A percentile compares a stretch with the other conserved stretches of the same genome.
phyloP scores from a whole-genome alignment of 2,888 invertebrate species.

The Globia sparganii region DNA sequence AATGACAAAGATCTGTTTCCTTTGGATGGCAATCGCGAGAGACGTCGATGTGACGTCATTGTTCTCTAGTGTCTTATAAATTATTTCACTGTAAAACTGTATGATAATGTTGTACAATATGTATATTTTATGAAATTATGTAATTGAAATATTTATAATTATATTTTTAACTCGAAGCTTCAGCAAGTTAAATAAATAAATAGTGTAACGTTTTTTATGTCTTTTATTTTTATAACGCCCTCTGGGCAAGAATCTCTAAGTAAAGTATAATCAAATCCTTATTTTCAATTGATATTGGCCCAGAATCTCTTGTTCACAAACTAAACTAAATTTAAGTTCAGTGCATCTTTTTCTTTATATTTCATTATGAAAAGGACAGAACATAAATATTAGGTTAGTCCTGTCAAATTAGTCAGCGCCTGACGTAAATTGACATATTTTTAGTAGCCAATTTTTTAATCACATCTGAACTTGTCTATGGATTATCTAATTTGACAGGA shows the following conservation, averaged over 20 bases:
- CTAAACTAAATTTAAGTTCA: too few species aligned
- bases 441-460: too few species aligned
- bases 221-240: conserved; percentile 31
- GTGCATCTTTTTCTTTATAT: too few species aligned
- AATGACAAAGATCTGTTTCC: conserved; percentile 34
- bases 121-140: conserved; percentile 74
- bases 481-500: too few species aligned
- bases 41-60: conserved; percentile 48
- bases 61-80: conserved; percentile 65
- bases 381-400: too few species aligned
- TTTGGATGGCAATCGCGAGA: conserved; percentile 55
- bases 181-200: conserved; percentile 64
- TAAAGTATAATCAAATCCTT: background rate
- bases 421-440: too few species aligned
- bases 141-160: conserved; percentile 66
- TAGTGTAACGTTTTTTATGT: conserved; percentile 51
- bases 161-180: conserved; percentile 69
- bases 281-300: background rate
- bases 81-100: conserved; percentile 58
- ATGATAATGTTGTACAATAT: conserved; percentile 69
- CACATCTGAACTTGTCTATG: too few species aligned
- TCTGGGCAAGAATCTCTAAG: background rate
- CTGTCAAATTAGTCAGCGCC: too few species aligned
- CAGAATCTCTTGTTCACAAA: too few species aligned
- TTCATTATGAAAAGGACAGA: too few species aligned